These are phyloP conservation scores for Capreolus pygargus DNA, from an alignment of 2,113 vertebrate genomes.

Conservation along the genomic window DNA sequence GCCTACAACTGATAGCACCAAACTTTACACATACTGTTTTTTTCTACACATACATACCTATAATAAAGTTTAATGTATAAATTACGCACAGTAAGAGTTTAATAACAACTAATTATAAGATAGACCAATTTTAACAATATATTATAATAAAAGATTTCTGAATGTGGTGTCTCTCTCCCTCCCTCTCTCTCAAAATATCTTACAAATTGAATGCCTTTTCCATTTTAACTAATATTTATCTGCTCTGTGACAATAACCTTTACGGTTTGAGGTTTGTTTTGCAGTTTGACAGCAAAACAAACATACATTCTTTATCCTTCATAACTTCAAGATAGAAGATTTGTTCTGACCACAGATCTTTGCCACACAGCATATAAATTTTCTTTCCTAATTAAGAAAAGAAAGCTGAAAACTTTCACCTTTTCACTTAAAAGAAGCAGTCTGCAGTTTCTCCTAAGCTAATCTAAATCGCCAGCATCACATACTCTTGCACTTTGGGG, in stretches of 20 bases:
- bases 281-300: neutral
- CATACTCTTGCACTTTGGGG: neutral
- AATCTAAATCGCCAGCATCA: neutral
- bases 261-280: neutral
- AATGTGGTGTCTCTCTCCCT: neutral
- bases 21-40: neutral
- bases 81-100: neutral
- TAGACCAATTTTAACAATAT: neutral
- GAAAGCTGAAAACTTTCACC: neutral
- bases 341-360: neutral
- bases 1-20: neutral
- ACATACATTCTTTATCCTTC: neutral
- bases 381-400: neutral
- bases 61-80: neutral
- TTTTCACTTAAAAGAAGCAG: neutral
- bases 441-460: neutral
- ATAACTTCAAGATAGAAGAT: neutral
- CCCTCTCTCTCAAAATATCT: neutral
- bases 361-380: neutral
- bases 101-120: neutral
- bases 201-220: neutral
- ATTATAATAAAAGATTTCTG: neutral
- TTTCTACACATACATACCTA: neutral
- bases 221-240: neutral
- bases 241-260: neutral